A percentile compares a stretch with the other conserved stretches of the same genome.
Evolutionary conservation across 37 sponge, comb jelly and placozoan species (phyloP).

Genomic region (Ephydatia muelleri): DNA sequence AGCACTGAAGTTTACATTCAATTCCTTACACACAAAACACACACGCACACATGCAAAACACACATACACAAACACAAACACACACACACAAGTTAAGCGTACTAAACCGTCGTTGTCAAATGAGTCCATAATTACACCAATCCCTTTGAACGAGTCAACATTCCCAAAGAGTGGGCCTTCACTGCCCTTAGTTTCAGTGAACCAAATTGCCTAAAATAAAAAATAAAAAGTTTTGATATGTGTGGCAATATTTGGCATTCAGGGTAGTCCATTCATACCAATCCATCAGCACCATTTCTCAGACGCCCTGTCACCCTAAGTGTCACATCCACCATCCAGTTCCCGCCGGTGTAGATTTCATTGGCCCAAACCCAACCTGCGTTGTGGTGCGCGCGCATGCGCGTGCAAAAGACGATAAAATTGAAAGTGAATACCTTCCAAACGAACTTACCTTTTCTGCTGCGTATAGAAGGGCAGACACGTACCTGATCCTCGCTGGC

Average conservation of each 20-base stretch:
- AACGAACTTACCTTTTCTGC: slow-evolving; percentile 16
- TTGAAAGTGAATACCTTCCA: slow-evolving; percentile 10
- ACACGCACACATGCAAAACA: neutral
- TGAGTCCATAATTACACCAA: slow-evolving; percentile 85
- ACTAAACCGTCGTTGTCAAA: slow-evolving; percentile 93
- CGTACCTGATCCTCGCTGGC: slow-evolving; percentile 50
- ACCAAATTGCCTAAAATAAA: slow-evolving; percentile 66
- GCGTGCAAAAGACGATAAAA: neutral
- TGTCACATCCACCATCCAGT: slow-evolving; percentile 63
- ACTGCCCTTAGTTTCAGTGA: slow-evolving; percentile 40
- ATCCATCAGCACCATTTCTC: slow-evolving; percentile 91
- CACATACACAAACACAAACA: neutral
- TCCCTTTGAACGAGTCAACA: slow-evolving; percentile 73
- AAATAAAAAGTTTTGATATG: no score
- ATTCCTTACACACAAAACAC: no score
- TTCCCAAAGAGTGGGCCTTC: slow-evolving; percentile 75
- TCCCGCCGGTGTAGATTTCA: neutral
- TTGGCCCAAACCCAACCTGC: slow-evolving; percentile 67
- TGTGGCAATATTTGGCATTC: neutral
- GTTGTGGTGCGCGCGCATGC: neutral
- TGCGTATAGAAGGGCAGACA: slow-evolving; percentile 57
- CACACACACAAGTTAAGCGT: neutral
- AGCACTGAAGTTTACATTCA: no score
- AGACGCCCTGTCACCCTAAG: slow-evolving; percentile 73
- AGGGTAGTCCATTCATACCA: slow-evolving; percentile 51